These are phyloP conservation scores for Rhaphigaster nebulosa DNA, from an alignment of 2,888 invertebrate genomes.

Conservation along the genomic window DNA sequence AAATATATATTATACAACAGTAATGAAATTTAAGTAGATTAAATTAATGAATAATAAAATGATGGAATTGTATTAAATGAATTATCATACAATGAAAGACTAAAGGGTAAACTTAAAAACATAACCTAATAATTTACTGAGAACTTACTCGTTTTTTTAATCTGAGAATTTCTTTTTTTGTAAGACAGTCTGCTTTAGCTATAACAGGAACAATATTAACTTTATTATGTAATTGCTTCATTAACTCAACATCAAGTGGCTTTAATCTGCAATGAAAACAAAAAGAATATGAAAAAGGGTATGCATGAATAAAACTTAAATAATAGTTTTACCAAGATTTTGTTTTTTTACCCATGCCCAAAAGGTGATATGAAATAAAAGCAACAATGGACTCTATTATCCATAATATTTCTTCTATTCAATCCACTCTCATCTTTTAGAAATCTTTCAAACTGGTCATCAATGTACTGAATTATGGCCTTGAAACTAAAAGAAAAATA, in stretches of 20 bases:
- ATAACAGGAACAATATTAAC: constrained; percentile 97
- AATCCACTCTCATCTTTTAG: constrained; percentile 94
- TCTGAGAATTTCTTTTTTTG: constrained; percentile 89
- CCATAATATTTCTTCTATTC: constrained; percentile 95
- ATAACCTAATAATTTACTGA: background rate
- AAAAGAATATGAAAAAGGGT: background rate
- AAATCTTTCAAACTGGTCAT: constrained; percentile 95
- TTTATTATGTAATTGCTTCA: constrained; percentile 96
- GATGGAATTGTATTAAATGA: background rate
- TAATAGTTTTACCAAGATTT: background rate
- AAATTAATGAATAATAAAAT: background rate
- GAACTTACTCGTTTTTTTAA: constrained; percentile 82
- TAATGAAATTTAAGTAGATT: background rate
- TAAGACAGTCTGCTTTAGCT: constrained; percentile 95
- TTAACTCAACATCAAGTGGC: constrained; percentile 94
- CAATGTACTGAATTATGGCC: constrained; percentile 96
- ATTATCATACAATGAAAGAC: background rate
- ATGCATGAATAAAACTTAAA: background rate
- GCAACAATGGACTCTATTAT: constrained; percentile 97
- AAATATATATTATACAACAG: background rate
- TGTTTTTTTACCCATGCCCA: constrained; percentile 86
- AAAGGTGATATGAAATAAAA: constrained; percentile 98
- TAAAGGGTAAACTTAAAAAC: background rate
- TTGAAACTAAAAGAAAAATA: constrained; percentile 77
- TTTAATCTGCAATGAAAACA: constrained; percentile 77